A percentile compares a stretch with the other conserved stretches of the same genome.
Evolutionary conservation across 2,797 vertebrate species (phyloP).

Genomic region (Carcharodon carcharias): DNA sequence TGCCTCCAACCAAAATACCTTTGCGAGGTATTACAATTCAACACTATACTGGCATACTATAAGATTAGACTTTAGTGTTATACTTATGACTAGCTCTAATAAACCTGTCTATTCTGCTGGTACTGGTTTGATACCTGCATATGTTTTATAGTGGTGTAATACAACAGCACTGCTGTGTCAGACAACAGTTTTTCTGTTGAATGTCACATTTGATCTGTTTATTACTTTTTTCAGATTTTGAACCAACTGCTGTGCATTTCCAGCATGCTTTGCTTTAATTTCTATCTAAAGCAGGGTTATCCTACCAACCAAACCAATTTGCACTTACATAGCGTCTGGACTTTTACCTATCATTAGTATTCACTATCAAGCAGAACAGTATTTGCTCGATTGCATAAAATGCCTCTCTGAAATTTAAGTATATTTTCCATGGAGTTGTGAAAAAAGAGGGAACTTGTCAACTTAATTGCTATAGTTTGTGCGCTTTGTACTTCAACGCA

Average conservation of each 20-base stretch:
- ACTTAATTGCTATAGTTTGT: too few relatives aligned
- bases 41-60: not conserved
- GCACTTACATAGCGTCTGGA: too few relatives aligned
- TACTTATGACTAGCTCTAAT: not conserved
- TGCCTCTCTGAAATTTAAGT: too few relatives aligned
- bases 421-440: too few relatives aligned
- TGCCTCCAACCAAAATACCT: not conserved
- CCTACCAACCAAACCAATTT: too few relatives aligned
- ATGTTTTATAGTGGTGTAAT: not conserved
- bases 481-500: too few relatives aligned
- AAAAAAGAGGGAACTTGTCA: too few relatives aligned
- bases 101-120: not conserved
- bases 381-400: too few relatives aligned
- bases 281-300: too few relatives aligned
- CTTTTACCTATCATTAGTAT: too few relatives aligned
- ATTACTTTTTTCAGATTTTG: not conserved
- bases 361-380: too few relatives aligned
- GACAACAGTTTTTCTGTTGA: not conserved
- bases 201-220: not conserved
- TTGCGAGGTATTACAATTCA: not conserved
- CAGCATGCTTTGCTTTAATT: too few relatives aligned
- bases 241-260: not conserved
- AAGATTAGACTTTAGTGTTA: not conserved
- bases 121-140: not conserved
- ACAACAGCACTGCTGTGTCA: not conserved